Conservation (phyloP, 37 sponge, comb jelly and placozoan species). For the Crambe crambe region DNA sequence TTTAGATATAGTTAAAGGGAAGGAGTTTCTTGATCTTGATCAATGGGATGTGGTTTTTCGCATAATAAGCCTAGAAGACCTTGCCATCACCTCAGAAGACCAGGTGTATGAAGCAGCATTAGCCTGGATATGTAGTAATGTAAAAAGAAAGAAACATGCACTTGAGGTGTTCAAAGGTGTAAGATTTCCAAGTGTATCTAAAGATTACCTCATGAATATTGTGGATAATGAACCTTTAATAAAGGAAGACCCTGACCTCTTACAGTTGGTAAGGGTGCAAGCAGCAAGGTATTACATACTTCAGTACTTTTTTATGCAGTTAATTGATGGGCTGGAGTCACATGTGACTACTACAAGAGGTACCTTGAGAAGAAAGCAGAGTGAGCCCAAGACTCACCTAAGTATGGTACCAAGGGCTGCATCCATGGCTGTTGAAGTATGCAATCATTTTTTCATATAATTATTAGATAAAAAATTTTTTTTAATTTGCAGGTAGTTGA, state of each 20-base stretch:
- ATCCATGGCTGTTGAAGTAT: slow-evolving; percentile 67
- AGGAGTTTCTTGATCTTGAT: slow-evolving; percentile 61
- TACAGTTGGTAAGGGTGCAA: slow-evolving; percentile 11
- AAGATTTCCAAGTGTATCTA: slow-evolving; percentile 57
- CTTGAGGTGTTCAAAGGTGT: slow-evolving; percentile 39
- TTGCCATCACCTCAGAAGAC: slow-evolving; percentile 69
- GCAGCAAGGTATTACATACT: not conserved
- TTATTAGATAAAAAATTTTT: too few relatives aligned
- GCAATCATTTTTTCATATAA: too few relatives aligned
- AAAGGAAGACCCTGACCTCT: slow-evolving; percentile 30
- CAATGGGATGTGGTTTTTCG: slow-evolving; percentile 30
- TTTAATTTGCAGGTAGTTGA: slow-evolving; percentile 20
- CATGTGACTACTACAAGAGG: slow-evolving; percentile 19
- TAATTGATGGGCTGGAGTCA: slow-evolving; percentile 65
- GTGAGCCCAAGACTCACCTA: not conserved
- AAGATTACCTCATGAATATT: slow-evolving; percentile 68
- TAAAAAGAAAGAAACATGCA: slow-evolving; percentile 27
- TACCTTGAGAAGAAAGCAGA: slow-evolving; percentile 39
- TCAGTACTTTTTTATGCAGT: slow-evolving; percentile 8
- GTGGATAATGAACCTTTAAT: slow-evolving; percentile 57
- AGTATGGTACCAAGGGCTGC: slow-evolving; percentile 41
- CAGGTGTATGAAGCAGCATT: slow-evolving; percentile 80
- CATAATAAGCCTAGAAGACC: slow-evolving; percentile 49
- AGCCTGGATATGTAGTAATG: slow-evolving; percentile 62
- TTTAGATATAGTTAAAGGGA: slow-evolving; percentile 36